phyloP scores from a whole-genome alignment of 64 coral and sea anemone species.

The Anthopleura sola region DNA sequence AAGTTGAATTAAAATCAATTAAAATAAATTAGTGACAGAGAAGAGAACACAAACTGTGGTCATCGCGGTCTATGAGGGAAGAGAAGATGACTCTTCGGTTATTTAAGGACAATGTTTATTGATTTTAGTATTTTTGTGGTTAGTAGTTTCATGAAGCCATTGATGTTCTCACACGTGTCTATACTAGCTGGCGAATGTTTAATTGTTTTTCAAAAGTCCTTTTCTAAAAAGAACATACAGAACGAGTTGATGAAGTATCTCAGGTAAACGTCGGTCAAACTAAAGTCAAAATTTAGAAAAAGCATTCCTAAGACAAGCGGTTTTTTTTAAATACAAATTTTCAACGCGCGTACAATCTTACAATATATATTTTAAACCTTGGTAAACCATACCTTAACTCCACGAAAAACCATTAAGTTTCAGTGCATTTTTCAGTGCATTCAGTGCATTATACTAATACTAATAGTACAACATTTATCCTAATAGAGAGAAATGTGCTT shows the following conservation, averaged over 20 bases:
- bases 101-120: background rate
- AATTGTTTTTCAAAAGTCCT: background rate
- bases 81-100: background rate
- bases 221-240: background rate
- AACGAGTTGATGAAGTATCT: background rate
- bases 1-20: background rate
- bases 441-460: no score
- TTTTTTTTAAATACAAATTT: no score
- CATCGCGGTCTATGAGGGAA: background rate
- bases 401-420: no score
- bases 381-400: no score
- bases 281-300: background rate
- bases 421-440: no score
- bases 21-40: background rate
- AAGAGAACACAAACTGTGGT: background rate
- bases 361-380: no score
- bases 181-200: background rate
- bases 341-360: no score
- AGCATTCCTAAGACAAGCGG: background rate
- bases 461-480: no score
- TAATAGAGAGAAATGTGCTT: no score
- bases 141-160: background rate
- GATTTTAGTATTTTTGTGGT: slow-evolving; percentile 1
- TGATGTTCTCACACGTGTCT: background rate
- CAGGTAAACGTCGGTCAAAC: background rate